Evolutionary conservation across 2,113 vertebrate species (phyloP).

Genomic region (Heptranchias perlo): DNA sequence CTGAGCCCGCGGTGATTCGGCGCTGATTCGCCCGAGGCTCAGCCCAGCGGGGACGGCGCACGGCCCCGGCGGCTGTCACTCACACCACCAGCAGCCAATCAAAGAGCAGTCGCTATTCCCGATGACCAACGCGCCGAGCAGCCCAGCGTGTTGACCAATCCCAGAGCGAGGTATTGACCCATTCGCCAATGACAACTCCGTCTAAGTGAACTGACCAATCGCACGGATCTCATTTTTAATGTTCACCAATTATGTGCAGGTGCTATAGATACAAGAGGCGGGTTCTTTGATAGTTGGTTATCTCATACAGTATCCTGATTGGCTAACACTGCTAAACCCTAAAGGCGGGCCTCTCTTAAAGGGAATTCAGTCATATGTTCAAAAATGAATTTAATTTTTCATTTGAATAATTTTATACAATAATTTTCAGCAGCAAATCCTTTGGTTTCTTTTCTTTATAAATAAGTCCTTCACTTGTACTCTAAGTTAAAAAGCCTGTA

Average conservation of each 20-base stretch:
- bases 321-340: neutral
- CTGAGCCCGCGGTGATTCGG: slow-evolving; percentile 30
- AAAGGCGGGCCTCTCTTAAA: neutral
- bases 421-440: slow-evolving; percentile 15
- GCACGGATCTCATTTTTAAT: neutral
- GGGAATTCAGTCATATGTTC: slow-evolving; percentile 12
- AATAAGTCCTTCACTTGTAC: neutral
- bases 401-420: slow-evolving; percentile 35
- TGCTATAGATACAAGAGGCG: neutral
- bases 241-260: neutral
- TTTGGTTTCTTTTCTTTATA: neutral
- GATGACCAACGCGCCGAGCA: neutral
- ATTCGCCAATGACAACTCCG: neutral
- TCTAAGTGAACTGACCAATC: neutral
- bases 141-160: neutral
- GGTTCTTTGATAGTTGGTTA: neutral
- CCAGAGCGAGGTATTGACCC: neutral
- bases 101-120: neutral
- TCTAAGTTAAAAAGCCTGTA: neutral
- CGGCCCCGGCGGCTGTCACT: neutral
- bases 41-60: slow-evolving; percentile 6
- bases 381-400: slow-evolving; percentile 30
- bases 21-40: slow-evolving; percentile 22
- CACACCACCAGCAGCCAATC: neutral
- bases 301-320: neutral